phyloP scores from a whole-genome alignment of 2,888 invertebrate species.

The Phengaris alcon region DNA sequence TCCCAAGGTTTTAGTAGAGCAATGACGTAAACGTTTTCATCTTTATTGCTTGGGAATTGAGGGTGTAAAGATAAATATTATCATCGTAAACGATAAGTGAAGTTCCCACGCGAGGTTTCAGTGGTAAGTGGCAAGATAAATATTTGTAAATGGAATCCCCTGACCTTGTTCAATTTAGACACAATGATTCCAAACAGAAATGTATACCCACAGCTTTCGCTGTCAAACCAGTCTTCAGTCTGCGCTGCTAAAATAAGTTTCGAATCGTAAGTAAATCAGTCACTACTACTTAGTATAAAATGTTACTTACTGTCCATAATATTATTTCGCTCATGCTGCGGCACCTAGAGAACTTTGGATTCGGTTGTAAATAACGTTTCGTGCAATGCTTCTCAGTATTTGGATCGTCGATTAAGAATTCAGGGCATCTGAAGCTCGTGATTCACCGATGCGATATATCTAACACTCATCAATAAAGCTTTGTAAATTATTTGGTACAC shows the following conservation, averaged over 20 bases:
- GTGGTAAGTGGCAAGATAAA: constrained; percentile 71
- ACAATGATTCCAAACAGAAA: constrained; percentile 31
- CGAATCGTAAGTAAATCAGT: neutral
- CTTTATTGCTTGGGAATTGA: constrained; percentile 37
- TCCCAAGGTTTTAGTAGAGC: constrained; percentile 13
- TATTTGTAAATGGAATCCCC: constrained; percentile 65
- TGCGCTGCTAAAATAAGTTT: neutral
- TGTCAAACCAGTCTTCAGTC: neutral
- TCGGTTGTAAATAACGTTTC: neutral
- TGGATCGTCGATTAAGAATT: constrained; percentile 14
- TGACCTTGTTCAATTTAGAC: constrained; percentile 41
- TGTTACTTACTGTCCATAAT: neutral
- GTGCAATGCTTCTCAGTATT: neutral
- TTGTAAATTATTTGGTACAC: constrained; percentile 7
- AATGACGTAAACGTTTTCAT: constrained; percentile 32
- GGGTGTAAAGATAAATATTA: constrained; percentile 34
- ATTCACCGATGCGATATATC: neutral
- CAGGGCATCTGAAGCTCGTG: constrained; percentile 1
- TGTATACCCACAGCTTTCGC: neutral
- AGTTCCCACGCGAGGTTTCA: constrained; percentile 68
- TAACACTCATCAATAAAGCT: constrained; percentile 14
- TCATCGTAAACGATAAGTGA: constrained; percentile 38
- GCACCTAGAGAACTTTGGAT: neutral
- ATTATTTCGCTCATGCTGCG: neutral
- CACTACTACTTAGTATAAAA: neutral